Percentiles rank a stretch among this genome's conserved stretches.
phyloP scores from a whole-genome alignment of 37 sponge, comb jelly and placozoan species.

The Aplysina aerophoba region DNA sequence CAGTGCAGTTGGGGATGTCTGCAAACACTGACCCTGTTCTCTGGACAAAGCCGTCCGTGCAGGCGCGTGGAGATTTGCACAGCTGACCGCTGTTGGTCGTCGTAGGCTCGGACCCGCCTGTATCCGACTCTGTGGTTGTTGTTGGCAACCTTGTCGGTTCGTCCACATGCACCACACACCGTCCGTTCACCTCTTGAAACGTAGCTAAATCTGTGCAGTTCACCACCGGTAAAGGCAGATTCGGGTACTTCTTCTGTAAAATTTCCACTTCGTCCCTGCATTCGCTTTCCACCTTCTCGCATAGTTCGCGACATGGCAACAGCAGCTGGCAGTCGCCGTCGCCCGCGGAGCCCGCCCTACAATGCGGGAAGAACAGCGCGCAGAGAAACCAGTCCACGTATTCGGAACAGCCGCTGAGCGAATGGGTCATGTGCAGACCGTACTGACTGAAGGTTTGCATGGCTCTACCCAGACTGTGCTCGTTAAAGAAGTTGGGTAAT shows the following conservation, averaged over 20 bases:
- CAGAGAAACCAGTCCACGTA: slow-evolving; percentile 9
- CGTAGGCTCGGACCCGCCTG: not conserved
- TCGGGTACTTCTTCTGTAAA: not conserved
- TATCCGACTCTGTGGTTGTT: too few species aligned
- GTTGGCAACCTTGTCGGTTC: not conserved
- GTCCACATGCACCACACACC: not conserved
- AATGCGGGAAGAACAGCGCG: not conserved
- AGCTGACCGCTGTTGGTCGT: not conserved
- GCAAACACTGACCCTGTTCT: slow-evolving; percentile 27
- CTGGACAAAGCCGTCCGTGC: not conserved
- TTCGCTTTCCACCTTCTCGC: slow-evolving; percentile 40
- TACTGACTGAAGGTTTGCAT: not conserved
- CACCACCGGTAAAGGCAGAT: not conserved
- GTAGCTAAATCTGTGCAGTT: not conserved
- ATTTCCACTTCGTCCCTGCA: not conserved
- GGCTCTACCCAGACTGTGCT: not conserved
- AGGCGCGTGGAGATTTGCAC: not conserved
- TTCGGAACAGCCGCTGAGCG: not conserved
- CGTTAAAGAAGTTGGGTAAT: not conserved
- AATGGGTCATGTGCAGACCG: not conserved
- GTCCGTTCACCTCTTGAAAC: too few species aligned
- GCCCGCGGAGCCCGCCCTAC: not conserved
- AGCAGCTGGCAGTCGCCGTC: not conserved
- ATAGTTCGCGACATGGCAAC: slow-evolving; percentile 61
- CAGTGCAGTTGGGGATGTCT: slow-evolving; percentile 44